These are phyloP conservation scores for Rhyacichthys aspro DNA, from an alignment of 2,797 vertebrate genomes.

Conservation along the genomic window DNA sequence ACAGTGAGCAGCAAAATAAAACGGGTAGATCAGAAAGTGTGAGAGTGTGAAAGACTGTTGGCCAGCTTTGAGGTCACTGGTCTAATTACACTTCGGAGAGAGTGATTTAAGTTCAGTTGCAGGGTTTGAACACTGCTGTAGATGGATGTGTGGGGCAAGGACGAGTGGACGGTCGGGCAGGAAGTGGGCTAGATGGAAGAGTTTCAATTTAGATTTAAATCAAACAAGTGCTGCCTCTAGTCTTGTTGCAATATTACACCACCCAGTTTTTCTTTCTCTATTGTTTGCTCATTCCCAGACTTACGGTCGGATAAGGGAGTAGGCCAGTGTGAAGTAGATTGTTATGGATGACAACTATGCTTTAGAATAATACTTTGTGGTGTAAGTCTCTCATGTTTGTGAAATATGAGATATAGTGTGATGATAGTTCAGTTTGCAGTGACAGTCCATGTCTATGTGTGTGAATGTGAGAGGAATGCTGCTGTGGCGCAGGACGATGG, in stretches of 20 bases:
- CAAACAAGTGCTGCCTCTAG: constrained; percentile 6
- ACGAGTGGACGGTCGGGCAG: constrained; percentile 24
- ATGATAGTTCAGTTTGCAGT: constrained; percentile 19
- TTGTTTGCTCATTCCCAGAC: constrained; percentile 3
- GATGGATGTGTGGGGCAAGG: constrained; percentile 32
- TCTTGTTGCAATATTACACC: background rate
- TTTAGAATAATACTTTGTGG: constrained; percentile 4
- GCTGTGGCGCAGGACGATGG: constrained; percentile 35
- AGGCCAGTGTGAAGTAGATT: constrained; percentile 12
- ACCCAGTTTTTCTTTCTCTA: background rate
- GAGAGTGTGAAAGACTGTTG: constrained; percentile 52
- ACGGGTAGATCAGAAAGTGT: constrained; percentile 50
- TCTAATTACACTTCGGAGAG: constrained; percentile 75
- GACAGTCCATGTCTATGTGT: constrained; percentile 17
- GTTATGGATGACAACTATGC: constrained; percentile 1
- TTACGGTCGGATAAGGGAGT: constrained; percentile 4
- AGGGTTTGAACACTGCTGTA: constrained; percentile 45
- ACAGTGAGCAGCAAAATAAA: constrained; percentile 50
- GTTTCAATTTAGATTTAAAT: constrained; percentile 58
- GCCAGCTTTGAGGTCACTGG: constrained; percentile 56
- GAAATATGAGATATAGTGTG: constrained; percentile 10
- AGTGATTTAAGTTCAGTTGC: constrained; percentile 58
- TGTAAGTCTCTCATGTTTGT: constrained; percentile 16
- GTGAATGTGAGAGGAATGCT: constrained; percentile 50
- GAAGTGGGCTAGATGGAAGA: constrained; percentile 34